Base-by-base conservation (phyloP, 2,797 vertebrate genomes). In the Aphelocoma californica region DNA sequence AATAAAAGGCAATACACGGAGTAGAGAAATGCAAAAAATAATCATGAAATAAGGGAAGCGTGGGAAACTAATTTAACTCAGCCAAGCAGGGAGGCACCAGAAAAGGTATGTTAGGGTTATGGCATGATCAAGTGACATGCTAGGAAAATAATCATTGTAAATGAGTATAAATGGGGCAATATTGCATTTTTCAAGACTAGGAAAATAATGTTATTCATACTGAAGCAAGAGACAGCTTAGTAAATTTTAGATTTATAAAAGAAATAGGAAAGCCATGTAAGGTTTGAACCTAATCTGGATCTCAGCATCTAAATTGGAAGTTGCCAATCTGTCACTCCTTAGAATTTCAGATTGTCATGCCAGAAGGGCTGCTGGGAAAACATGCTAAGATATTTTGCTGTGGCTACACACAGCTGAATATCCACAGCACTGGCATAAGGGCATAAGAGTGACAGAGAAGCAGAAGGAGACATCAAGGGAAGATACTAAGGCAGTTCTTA, bases 31-130 rank as follows among this genome's bases (percentile, higher is more conserved):
- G 18, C 0, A 48, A 90, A 77, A 64, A 67, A 18, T 8, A 38
- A 32, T 48, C 0, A 47, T 36, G 6, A 75, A 81, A 50, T 47
- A 54, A 78, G 28, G 11, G 5, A 7, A 6, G 8, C 0, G 0
- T 29, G 4, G 20, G 18, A n/a, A 89, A 65, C 24, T 25, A 45
- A 7, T 70, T 81, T 86, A 66, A 26, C 5, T 67, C 6, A 47
- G 38, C 18, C 60, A 54, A n/a, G 2, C 16, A 80, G 6, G 16
- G 40, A 73, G 13, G 10, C 18, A 66, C 9, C 19, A 67, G 18
- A 8, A 80, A 88, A 85, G 4, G 29, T 38, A 14, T 48, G 4
- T 23, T 25, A 66, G 11, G 18, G 18, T 58, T 44, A 56, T 44
- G n/a, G 18, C 18, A 36, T 51, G 44, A 34, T 45, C 29, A 50